Evolutionary conservation across 1,140 invertebrate species (phyloP).

Genomic region (Ceratina calcarata): DNA sequence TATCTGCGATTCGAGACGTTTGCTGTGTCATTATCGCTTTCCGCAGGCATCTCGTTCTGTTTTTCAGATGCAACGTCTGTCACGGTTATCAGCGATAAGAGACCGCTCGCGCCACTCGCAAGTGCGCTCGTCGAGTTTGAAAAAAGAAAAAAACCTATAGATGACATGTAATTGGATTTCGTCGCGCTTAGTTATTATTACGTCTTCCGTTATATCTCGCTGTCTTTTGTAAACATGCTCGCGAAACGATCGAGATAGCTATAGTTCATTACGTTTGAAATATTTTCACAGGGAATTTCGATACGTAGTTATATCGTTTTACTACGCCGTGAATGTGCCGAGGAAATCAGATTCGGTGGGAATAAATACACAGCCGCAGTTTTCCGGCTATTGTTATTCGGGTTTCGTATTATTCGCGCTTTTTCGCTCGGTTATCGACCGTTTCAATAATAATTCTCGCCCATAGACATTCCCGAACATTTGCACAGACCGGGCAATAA

Average conservation of each 20-base stretch:
- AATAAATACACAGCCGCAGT: constrained; percentile 25
- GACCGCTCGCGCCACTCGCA: background rate
- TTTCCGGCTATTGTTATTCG: constrained; percentile 48
- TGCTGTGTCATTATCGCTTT: constrained; percentile 25
- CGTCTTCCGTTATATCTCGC: background rate
- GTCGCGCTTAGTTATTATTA: background rate
- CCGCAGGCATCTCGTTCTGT: background rate
- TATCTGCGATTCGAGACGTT: constrained; percentile 20
- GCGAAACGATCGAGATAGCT: too few relatives aligned
- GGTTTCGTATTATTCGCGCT: background rate
- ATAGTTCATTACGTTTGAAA: too few relatives aligned
- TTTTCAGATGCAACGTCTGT: background rate
- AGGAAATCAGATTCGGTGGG: background rate
- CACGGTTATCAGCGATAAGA: constrained; percentile 49
- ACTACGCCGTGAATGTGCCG: background rate
- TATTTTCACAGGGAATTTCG: background rate
- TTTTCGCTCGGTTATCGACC: constrained; percentile 23
- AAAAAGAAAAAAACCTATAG: background rate
- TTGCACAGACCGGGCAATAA: constrained; percentile 45
- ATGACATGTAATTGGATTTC: constrained; percentile 10
- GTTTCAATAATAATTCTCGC: constrained; percentile 23
- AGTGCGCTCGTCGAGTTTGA: background rate
- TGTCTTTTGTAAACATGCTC: background rate
- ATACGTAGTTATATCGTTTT: background rate
- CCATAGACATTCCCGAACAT: constrained; percentile 8